Evolutionary conservation across 1,140 invertebrate species (phyloP).

Genomic region (Gryllus bimaculatus): DNA sequence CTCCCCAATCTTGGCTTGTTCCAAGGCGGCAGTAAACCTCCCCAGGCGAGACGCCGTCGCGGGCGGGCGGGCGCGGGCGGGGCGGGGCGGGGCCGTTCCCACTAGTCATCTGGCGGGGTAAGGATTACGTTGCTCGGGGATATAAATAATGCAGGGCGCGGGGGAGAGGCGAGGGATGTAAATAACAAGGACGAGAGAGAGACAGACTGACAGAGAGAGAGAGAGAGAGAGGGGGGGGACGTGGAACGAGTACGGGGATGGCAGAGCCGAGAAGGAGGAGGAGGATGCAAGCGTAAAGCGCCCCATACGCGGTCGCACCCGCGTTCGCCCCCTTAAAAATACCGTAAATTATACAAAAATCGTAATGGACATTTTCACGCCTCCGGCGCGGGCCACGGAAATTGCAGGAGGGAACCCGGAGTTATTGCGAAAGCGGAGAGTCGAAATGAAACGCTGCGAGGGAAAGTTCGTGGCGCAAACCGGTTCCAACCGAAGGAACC

Average conservation of each 20-base stretch:
- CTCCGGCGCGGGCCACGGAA: background rate
- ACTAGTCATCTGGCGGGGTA: background rate
- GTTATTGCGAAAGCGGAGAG: background rate
- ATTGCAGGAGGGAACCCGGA: background rate
- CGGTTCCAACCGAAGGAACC: background rate
- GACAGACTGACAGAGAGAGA: background rate
- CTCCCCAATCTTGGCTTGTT: background rate
- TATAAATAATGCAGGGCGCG: background rate
- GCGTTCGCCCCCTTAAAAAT: background rate
- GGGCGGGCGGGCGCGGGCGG: too few species aligned
- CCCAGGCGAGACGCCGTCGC: too few species aligned
- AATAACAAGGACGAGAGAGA: background rate
- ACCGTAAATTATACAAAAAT: conserved; percentile 6
- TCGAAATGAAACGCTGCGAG: background rate
- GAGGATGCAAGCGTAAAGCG: background rate
- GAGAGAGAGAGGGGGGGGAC: too few species aligned
- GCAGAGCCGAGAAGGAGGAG: background rate
- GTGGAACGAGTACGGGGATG: too few species aligned
- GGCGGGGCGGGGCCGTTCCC: background rate
- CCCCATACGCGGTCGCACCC: background rate
- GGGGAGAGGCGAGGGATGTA: background rate
- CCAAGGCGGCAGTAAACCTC: background rate
- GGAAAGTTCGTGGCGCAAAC: background rate
- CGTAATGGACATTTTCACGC: background rate
- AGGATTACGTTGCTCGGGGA: background rate